Base-by-base conservation (phyloP, 2,797 vertebrate genomes). In the Rallus crepitans region DNA sequence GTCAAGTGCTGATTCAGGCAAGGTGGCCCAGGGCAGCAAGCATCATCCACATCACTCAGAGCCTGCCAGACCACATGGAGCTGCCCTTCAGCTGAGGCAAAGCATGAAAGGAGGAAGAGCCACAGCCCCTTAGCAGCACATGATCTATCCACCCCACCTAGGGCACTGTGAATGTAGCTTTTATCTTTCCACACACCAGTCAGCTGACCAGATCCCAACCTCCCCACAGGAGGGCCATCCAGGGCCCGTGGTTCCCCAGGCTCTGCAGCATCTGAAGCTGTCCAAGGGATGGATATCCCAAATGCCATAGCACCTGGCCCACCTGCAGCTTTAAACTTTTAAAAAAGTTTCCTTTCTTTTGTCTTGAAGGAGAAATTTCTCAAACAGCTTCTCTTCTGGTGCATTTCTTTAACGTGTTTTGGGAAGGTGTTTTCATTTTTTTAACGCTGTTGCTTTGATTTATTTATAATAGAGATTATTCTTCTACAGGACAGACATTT, bases 131-230 rank as follows among this genome's bases (percentile, higher is more conserved):
- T 21, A 5, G 27, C 45, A 84, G 33, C 45, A 80, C 71, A 16
- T 6, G 15, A 75, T 27, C 42, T 80, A 39, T 9, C 24, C 76
- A 48, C 21, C 47, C 47, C 47, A 48, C 47, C 21, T 35, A 50
- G 3, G 13, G 24, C 5, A 0, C 10, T 5, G 14, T 4, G 3
- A 81, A 65, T 2, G 1, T 14, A 12, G 15, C 17, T 53, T 80
- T 47, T 17, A 45, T 18, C 18, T 45, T 45, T 42, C 28, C 19
- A 2, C 33, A 9, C n/a, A 18, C 8, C 2, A 5, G 12, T 9
- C 59, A 69, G 68, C 24, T 24, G 4, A 3, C 23, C 18, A 1
- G 0, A 18, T 8, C 6, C 17, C 48, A 48, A 31, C 20, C 40
- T 63, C 45, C 37, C 48, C 2, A 0, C 28, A 21, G 31, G 19